Percentiles rank a stretch among this genome's conserved stretches.
Conservation (phyloP, 1,140 invertebrate genomes). For the Mylabris phalerata region DNA sequence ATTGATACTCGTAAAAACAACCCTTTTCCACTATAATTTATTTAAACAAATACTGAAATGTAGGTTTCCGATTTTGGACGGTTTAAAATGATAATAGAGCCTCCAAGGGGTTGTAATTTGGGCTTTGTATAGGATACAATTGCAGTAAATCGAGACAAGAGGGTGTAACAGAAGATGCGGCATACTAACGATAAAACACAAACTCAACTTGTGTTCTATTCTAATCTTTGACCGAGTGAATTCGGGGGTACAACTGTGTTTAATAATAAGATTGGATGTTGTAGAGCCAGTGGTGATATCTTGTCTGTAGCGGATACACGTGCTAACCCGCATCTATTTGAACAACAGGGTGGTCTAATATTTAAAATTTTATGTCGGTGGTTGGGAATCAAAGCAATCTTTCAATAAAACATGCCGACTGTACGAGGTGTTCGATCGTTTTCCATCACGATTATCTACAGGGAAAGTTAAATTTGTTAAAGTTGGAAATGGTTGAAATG, state of each 20-base stretch:
- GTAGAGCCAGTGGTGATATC: slow-evolving; percentile 10
- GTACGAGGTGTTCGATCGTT: neutral
- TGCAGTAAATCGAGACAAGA: slow-evolving; percentile 5
- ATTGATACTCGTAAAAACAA: too few species aligned
- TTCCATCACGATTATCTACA: neutral
- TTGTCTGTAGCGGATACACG: slow-evolving; percentile 5
- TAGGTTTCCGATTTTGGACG: too few species aligned
- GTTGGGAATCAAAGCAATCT: too few species aligned
- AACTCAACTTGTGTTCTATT: slow-evolving; percentile 7
- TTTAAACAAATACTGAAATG: too few species aligned
- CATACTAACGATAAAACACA: neutral
- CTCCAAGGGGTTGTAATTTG: too few species aligned
- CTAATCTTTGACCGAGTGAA: slow-evolving; percentile 1
- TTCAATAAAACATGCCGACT: neutral
- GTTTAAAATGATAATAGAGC: too few species aligned
- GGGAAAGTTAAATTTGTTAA: slow-evolving; percentile 5
- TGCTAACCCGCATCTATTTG: slow-evolving; percentile 7
- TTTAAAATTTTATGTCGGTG: neutral
- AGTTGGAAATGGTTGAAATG: slow-evolving; percentile 3
- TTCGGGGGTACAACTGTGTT: too few species aligned
- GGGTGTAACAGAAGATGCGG: neutral
- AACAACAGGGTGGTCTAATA: neutral
- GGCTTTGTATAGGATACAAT: slow-evolving; percentile 5
- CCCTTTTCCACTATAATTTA: too few species aligned
- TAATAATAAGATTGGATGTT: slow-evolving; percentile 5